Base-by-base conservation (phyloP, 2,888 invertebrate genomes). In the Clusia tigrina region DNA sequence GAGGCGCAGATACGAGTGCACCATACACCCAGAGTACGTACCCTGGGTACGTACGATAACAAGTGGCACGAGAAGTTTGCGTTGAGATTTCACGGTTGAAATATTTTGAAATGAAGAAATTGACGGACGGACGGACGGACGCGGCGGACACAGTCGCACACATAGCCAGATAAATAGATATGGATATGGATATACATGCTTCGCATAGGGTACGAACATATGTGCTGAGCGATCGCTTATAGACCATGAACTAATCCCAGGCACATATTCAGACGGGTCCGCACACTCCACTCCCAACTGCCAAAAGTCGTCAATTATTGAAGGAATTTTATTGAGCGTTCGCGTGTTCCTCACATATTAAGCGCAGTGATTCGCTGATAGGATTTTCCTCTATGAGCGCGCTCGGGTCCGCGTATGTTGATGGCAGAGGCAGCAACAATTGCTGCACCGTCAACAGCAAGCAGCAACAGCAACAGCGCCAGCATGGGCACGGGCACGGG, bases 311-410 rank as follows among this genome's bases (percentile, higher is more conserved):
- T 69, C 72, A 71, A 69, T 72, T 74, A 69, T 68, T 71, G 64
- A 59, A 63, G 72, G 71, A 71, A 73, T 76, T 78, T 77, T 78
- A 80, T 79, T 77, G 74, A 71, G 60, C 69, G 69, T 73, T 80
- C 68, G 77, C 79, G 78, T 80, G 79, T 65, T 67, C 64, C 58
- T 64, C 58, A 67, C 67, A 70, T 74, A 79, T 79, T 79, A 78
- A 77, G 62, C 60, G 59, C 67, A 68, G 48, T 53, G 64, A 52
- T 59, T 53, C 67, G 59, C 38, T 56, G 66, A 67, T 67, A 63
- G 63, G 62, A 66, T 58, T 64, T 62, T 57, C 57, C 61, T 24
- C 37, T 26, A 38, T 15, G 55, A 24, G 12, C 18, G 32, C 15
- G 20, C 15, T 22, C 53, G 23, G 24, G 2, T 26, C 2, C 23